Evolutionary conservation across 2,113 vertebrate genomes (phyloP), one percentile per base, ranked within the genome.

Genomic region (Aegithalos caudatus): DNA sequence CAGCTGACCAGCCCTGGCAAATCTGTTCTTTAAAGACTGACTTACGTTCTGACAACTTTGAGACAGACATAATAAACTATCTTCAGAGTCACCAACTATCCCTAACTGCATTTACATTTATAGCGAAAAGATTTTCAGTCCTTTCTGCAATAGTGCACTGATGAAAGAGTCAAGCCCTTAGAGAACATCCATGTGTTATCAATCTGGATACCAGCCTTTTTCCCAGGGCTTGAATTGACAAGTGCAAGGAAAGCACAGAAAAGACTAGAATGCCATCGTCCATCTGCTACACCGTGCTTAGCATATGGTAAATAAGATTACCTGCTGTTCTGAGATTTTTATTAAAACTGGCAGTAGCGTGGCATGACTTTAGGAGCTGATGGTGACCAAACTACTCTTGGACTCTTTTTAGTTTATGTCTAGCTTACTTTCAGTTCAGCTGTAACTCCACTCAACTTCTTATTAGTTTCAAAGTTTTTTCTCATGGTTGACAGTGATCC

Each of bases 211-310:
- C 40, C 67, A 96, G 79, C 27, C 47, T 83, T 96, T 62, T 92
- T 95, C 74, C 67, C 57, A 70, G 56, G 38, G 74, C 70, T 94
- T 77, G 67, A 88, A 88, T 27, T 95, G 90, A 88, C 76, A 95
- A 96, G 93, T 88, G 76, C 79, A 90, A 92, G 71, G 61, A 93
- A 95, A 96, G 85, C 60, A 80, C 79, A 90, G 94, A 96, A 90
- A 95, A 64, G 56, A 53, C 93, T 90, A 80, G 95, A 96, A 96
- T 17, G 37, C 56, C 28, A 45, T 74, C 1, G 5, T 88, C 92
- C 94, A 92, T 94, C 95, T 96, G 95, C 93, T 96, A 47, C 48
- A 61, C 64, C 0, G 0, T 92, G 90, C 37, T 71, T 71, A 88
- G 76, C 95, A 94, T 94, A 96, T 90, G 94, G 90, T 81, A 81